Conservation (phyloP, 2,888 invertebrate genomes). For the Ceraclea dissimilis region DNA sequence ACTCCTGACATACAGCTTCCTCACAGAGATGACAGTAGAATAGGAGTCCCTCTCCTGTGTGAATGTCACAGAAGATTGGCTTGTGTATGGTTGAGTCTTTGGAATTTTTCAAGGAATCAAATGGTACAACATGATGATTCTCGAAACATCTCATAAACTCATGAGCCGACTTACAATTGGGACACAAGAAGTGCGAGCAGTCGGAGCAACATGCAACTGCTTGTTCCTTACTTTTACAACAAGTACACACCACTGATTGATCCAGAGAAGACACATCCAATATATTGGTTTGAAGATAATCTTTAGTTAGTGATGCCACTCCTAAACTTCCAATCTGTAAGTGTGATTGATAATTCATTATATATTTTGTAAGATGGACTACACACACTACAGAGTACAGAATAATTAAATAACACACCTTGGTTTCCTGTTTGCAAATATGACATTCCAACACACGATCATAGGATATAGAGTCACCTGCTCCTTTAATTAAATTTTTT, state of each 20-base stretch:
- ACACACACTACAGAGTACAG: too few species aligned
- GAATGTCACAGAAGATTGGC: constrained; percentile 76
- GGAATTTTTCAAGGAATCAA: constrained; percentile 76
- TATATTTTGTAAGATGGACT: background rate
- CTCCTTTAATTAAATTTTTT: constrained; percentile 66
- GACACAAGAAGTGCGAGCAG: constrained; percentile 89
- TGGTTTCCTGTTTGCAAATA: constrained; percentile 78
- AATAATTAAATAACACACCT: constrained; percentile 40
- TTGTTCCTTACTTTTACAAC: constrained; percentile 91
- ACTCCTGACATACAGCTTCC: constrained; percentile 82
- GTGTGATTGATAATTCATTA: constrained; percentile 1
- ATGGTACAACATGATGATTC: constrained; percentile 83
- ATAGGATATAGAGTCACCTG: constrained; percentile 57
- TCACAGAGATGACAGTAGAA: constrained; percentile 85
- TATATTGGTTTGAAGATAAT: constrained; percentile 81
- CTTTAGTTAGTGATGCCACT: constrained; percentile 71
- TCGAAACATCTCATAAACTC: constrained; percentile 96
- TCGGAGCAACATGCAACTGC: constrained; percentile 92
- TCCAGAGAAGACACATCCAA: constrained; percentile 75
- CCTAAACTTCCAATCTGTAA: constrained; percentile 64
- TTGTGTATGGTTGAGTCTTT: constrained; percentile 80
- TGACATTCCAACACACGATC: constrained; percentile 66
- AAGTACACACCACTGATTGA: constrained; percentile 73
- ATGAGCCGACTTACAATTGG: constrained; percentile 91
- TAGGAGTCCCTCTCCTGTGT: constrained; percentile 76